A percentile compares a stretch with the other conserved stretches of the same genome.
These are phyloP conservation scores for Trematomus loennbergii DNA, from an alignment of 2,113 vertebrate species.

Conservation along the genomic window DNA sequence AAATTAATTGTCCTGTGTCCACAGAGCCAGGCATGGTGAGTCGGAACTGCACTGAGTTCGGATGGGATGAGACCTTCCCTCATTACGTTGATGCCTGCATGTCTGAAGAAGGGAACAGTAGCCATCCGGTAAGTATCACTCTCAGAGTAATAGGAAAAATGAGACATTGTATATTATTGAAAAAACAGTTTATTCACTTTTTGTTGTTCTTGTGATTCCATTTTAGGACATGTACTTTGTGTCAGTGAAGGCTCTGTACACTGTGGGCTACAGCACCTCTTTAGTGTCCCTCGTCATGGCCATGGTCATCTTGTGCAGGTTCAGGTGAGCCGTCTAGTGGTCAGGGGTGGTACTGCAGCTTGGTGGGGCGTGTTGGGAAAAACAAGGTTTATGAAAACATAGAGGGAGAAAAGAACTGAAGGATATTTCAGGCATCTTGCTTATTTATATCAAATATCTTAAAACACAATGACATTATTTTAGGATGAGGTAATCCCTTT, in stretches of 20 bases:
- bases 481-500: background rate
- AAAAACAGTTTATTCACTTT: background rate
- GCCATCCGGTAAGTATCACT: slow-evolving; percentile 66
- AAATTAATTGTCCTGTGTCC: slow-evolving; percentile 1
- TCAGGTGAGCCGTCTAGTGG: slow-evolving; percentile 87
- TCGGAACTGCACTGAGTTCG: slow-evolving; percentile 93
- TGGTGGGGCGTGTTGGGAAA: background rate
- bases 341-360: background rate
- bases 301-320: slow-evolving; percentile 97
- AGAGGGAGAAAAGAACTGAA: background rate
- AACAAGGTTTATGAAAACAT: background rate
- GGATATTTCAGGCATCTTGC: no score
- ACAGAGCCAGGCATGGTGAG: slow-evolving; percentile 87
- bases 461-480: background rate
- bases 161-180: background rate
- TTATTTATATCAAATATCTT: background rate
- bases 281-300: slow-evolving; percentile 94
- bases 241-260: slow-evolving; percentile 96
- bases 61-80: slow-evolving; percentile 94
- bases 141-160: background rate
- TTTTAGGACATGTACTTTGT: slow-evolving; percentile 90
- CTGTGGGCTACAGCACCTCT: slow-evolving; percentile 97
- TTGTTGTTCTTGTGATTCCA: background rate
- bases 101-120: slow-evolving; percentile 86
- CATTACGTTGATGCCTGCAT: slow-evolving; percentile 93